Conservation (phyloP, 2,888 invertebrate genomes). For the Ctenicera cuprea region DNA sequence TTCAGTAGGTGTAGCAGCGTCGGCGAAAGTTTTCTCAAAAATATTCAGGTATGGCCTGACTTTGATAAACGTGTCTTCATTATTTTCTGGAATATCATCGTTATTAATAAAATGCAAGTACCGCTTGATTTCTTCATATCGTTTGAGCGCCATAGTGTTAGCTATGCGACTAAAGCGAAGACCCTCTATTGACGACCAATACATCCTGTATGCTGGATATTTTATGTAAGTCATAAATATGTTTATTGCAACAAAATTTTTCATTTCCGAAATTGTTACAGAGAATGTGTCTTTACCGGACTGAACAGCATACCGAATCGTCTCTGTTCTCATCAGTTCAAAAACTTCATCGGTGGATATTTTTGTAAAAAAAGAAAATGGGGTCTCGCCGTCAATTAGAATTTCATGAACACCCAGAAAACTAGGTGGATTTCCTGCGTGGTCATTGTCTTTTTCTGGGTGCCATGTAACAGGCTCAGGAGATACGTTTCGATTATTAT, state of each 20-base stretch:
- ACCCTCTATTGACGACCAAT: slow-evolving; percentile 46
- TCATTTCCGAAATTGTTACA: slow-evolving; percentile 38
- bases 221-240: slow-evolving; percentile 51
- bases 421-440: too few species aligned
- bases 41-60: slow-evolving; percentile 42
- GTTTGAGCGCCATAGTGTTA: slow-evolving; percentile 47
- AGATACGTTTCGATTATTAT: too few species aligned
- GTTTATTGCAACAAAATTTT: slow-evolving; percentile 51
- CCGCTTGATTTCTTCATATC: slow-evolving; percentile 51
- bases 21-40: slow-evolving; percentile 35
- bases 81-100: slow-evolving; percentile 38
- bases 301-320: slow-evolving; percentile 48
- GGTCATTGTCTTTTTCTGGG: too few species aligned
- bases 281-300: slow-evolving; percentile 26
- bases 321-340: too few species aligned
- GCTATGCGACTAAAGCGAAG: slow-evolving; percentile 49
- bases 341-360: too few species aligned
- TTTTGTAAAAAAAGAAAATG: too few species aligned
- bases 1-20: slow-evolving; percentile 47
- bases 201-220: slow-evolving; percentile 43
- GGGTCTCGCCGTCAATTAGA: too few species aligned
- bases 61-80: slow-evolving; percentile 52
- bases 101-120: slow-evolving; percentile 53
- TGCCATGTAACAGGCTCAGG: too few species aligned
- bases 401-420: too few species aligned